Base-by-base conservation (phyloP, 1,140 invertebrate species). In the Campoletis sonorensis region DNA sequence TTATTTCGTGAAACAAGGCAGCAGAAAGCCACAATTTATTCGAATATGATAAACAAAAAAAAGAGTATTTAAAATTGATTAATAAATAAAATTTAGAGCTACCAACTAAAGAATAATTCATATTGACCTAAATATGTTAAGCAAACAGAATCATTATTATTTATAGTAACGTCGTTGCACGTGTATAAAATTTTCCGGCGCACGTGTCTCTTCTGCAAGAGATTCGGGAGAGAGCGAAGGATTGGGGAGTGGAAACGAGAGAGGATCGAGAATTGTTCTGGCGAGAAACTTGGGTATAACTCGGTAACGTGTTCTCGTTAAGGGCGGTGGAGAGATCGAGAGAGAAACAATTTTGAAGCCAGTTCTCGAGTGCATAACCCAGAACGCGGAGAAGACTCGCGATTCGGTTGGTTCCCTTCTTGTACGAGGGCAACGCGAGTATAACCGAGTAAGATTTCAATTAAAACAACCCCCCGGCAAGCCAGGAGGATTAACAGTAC, bases 381-480 rank as follows among this genome's bases (percentile, higher is more conserved):
- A 45, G 54, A 77, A 77, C 75, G 26, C 30, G 54, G 16, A 67
- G 27, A 73, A 54, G 77, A 72, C 11, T 64, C 61, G 61, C 61
- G 30, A 70, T 70, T 64, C 26, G 72, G 16, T 49, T 54, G 16
- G 51, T 23, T 13, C 54, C 40, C 54, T 30, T 61, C 54, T 77
- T 37, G 49, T 58, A 77, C 30, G 75, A 79, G 30, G 26, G 54
- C 30, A 54, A 77, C 54, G 71, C 87, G 86, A 85, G 85, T 84
- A 58, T 58, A 84, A 85, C 86, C 88, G 89, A 91, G 89, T 92
- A 92, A 92, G 91, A 92, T 92, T 92, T 92, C 91, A 92, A 92
- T 92, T 92, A 92, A 92, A 92, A 92, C 90, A 92, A 91, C 89
- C 90, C 90, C 90, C 90, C 86, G 85, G 86, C 87, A 91, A 73